A percentile compares a stretch with the other conserved stretches of the same genome.
phyloP scores from a whole-genome alignment of 2,797 vertebrate species.

The Pipistrellus nathusii region DNA sequence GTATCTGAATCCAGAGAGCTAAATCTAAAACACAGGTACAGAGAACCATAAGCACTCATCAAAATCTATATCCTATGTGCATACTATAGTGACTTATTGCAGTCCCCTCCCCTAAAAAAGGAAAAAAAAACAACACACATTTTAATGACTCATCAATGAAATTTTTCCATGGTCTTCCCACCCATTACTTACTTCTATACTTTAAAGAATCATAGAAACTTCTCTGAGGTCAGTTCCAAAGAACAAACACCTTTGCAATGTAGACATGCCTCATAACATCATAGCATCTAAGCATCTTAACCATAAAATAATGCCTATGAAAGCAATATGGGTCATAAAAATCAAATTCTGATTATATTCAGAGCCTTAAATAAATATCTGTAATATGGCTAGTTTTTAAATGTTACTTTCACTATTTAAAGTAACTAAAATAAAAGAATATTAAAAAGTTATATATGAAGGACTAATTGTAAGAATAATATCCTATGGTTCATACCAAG shows the following conservation, averaged over 20 bases:
- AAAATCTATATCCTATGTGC: neutral
- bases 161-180: neutral
- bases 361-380: neutral
- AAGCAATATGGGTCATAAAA: neutral
- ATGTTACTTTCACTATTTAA: conserved; percentile 22
- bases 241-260: neutral
- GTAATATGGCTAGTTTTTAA: neutral
- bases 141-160: neutral
- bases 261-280: neutral
- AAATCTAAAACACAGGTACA: neutral
- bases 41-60: neutral
- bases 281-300: neutral
- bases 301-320: neutral
- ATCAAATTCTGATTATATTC: neutral
- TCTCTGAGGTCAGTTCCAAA: neutral
- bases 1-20: neutral
- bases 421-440: conserved; percentile 25
- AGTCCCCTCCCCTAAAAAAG: neutral
- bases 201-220: neutral
- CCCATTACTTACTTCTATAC: neutral
- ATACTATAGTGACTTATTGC: neutral
- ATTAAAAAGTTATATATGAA: neutral
- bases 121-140: neutral
- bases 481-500: neutral
- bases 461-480: neutral